Conservation (phyloP, 2,888 invertebrate genomes). For the Morinoia aosen region DNA sequence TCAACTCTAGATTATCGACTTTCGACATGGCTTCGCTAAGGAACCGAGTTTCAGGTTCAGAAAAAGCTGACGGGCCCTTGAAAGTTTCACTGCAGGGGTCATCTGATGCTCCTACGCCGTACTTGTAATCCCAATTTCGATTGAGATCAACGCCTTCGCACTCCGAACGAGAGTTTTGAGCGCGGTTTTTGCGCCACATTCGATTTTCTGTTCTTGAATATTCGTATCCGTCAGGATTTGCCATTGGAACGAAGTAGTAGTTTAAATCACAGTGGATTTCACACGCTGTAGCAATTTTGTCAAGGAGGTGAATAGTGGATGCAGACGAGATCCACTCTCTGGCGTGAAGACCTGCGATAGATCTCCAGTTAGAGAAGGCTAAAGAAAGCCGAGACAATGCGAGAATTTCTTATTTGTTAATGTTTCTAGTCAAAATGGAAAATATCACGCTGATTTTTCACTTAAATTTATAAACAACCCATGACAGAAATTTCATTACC, state of each 20-base stretch:
- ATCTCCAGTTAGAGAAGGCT: background rate
- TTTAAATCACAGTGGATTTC: constrained; percentile 72
- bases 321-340: constrained; percentile 60
- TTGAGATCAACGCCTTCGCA: constrained; percentile 72
- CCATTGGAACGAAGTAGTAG: constrained; percentile 81
- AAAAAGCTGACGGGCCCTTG: constrained; percentile 63
- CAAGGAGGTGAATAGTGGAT: constrained; percentile 53
- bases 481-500: background rate
- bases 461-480: too few relatives aligned
- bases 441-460: background rate
- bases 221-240: constrained; percentile 90
- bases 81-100: constrained; percentile 60
- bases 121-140: constrained; percentile 71
- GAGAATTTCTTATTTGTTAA: background rate
- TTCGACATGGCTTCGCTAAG: constrained; percentile 58
- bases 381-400: background rate
- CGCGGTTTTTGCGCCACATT: constrained; percentile 68
- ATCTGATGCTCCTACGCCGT: constrained; percentile 60
- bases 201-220: constrained; percentile 75
- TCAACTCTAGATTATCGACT: constrained; percentile 47
- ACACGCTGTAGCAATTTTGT: constrained; percentile 20
- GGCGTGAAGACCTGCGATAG: constrained; percentile 56
- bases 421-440: background rate
- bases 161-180: background rate
- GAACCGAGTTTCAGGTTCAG: constrained; percentile 67